These are phyloP conservation scores for Drosophila ezoana DNA, from an alignment of 2,888 invertebrate species.

Conservation along the genomic window DNA sequence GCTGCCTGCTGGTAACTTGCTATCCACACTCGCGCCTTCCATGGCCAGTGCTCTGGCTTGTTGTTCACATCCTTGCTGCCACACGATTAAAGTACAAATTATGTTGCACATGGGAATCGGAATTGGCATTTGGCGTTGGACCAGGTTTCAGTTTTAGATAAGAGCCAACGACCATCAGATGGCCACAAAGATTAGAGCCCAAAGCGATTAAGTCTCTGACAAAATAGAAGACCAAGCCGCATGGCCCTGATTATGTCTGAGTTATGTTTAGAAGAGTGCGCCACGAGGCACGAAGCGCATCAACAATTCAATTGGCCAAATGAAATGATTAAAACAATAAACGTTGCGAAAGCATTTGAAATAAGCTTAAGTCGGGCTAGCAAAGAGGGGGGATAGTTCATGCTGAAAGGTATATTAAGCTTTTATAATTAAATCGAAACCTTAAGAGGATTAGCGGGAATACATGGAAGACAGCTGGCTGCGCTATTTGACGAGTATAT, in stretches of 20 bases:
- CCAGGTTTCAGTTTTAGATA: slow-evolving; percentile 33
- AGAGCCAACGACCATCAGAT: slow-evolving; percentile 20
- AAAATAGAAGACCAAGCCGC: neutral
- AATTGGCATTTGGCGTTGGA: slow-evolving; percentile 40
- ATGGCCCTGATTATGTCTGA: slow-evolving; percentile 11
- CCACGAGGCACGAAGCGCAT: slow-evolving; percentile 1
- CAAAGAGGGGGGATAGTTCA: neutral
- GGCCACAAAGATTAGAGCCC: slow-evolving; percentile 22
- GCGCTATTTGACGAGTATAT: no score
- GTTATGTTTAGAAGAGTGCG: slow-evolving; percentile 21
- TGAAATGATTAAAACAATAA: slow-evolving; percentile 7
- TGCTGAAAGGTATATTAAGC: neutral
- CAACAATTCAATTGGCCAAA: slow-evolving; percentile 37
- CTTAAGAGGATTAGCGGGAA: no score
- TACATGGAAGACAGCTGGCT: no score
- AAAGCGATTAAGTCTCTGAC: slow-evolving; percentile 15
- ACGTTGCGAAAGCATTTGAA: neutral
- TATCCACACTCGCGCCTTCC: no score
- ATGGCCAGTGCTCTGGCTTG: slow-evolving; percentile 4
- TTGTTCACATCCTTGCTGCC: slow-evolving; percentile 26
- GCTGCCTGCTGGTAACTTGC: no score
- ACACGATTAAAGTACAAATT: slow-evolving; percentile 71
- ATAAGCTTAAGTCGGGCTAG: no score
- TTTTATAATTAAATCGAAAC: no score
- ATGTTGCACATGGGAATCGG: slow-evolving; percentile 68